A percentile compares a stretch with the other conserved stretches of the same genome.
phyloP scores from a whole-genome alignment of 2,888 invertebrate species.

The Idaea biselata region DNA sequence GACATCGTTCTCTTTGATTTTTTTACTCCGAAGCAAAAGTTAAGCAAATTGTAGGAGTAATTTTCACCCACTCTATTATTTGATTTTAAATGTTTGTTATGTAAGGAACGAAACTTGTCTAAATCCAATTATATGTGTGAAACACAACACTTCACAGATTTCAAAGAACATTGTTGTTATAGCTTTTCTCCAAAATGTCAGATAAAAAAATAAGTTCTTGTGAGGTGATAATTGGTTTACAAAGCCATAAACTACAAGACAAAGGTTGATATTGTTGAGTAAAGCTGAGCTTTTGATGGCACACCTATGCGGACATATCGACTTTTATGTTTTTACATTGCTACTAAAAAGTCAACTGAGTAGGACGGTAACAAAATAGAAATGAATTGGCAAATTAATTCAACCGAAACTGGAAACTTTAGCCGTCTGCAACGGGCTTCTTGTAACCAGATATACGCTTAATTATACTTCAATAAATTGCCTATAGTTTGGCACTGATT shows the following conservation, averaged over 20 bases:
- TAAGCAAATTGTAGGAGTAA: neutral
- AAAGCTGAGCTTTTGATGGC: neutral
- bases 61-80: neutral
- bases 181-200: conserved; percentile 4
- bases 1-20: neutral
- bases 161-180: neutral
- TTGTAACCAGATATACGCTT: neutral
- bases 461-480: neutral
- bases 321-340: neutral
- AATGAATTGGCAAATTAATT: neutral
- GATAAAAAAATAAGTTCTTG: conserved; percentile 12
- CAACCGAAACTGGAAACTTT: neutral
- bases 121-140: conserved; percentile 3
- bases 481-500: neutral
- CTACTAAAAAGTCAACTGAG: neutral
- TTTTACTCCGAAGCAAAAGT: neutral
- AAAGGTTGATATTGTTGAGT: neutral
- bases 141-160: neutral
- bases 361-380: neutral
- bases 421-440: neutral
- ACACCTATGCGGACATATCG: neutral
- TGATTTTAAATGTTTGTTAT: neutral
- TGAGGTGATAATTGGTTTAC: conserved; percentile 4
- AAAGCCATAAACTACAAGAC: neutral
- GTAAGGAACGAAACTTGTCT: neutral